A percentile compares a stretch with the other conserved stretches of the same genome.
phyloP scores from a whole-genome alignment of 1,140 invertebrate species.

The Charaxes varanes region DNA sequence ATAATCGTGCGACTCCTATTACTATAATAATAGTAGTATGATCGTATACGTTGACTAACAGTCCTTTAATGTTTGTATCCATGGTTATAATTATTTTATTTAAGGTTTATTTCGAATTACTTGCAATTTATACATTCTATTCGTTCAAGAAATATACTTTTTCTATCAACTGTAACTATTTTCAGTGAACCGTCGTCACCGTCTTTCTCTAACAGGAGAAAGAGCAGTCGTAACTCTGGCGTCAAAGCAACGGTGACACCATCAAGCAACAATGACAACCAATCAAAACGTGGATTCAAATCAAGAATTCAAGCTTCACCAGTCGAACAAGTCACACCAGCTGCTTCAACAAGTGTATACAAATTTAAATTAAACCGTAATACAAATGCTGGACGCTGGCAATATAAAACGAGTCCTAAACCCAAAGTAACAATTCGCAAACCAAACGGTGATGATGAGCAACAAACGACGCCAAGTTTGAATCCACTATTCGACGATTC shows the following conservation, averaged over 20 bases:
- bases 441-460: constrained; percentile 76
- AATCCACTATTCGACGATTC: constrained; percentile 56
- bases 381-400: constrained; percentile 83
- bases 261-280: constrained; percentile 56
- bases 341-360: constrained; percentile 76
- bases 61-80: too few species aligned
- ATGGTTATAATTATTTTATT: too few species aligned
- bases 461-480: constrained; percentile 57
- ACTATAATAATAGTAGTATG: too few species aligned
- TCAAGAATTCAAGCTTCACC: constrained; percentile 75
- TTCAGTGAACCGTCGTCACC: constrained; percentile 75
- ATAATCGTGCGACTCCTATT: too few species aligned
- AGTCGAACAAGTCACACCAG: constrained; percentile 66
- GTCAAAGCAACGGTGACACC: constrained; percentile 60
- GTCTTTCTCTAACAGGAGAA: constrained; percentile 65
- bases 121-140: constrained; percentile 56
- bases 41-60: too few species aligned
- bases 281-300: constrained; percentile 76
- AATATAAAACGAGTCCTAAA: constrained; percentile 91
- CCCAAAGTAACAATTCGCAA: constrained; percentile 88
- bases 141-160: constrained; percentile 64
- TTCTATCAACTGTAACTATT: constrained; percentile 77
- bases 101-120: too few species aligned
- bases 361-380: constrained; percentile 86
- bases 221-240: constrained; percentile 60